A percentile compares a stretch with the other conserved stretches of the same genome.
Conservation (phyloP, 2,888 invertebrate genomes). For the Odontothrips loti region DNA sequence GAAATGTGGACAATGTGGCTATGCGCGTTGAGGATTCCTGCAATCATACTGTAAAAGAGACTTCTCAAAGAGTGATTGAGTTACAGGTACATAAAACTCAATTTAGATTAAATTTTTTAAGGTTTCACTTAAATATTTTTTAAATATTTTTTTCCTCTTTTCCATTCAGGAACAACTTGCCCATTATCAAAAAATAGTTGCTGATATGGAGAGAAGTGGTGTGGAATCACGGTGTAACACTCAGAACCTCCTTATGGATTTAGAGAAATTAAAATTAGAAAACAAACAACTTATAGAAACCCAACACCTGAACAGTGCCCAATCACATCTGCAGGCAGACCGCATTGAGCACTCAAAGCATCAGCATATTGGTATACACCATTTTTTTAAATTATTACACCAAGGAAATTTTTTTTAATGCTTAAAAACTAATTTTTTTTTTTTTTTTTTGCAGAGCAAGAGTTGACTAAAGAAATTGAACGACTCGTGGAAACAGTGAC, state of each 20-base stretch:
- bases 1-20: conserved; percentile 68
- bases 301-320: neutral
- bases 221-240: neutral
- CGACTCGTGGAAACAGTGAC: conserved; percentile 47
- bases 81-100: neutral
- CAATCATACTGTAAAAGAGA: conserved; percentile 61
- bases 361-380: neutral
- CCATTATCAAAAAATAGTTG: neutral
- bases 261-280: conserved; percentile 19
- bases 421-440: neutral
- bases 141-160: neutral
- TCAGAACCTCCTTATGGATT: neutral
- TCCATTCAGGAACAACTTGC: neutral
- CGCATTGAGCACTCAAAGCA: neutral
- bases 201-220: neutral
- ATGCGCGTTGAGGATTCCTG: conserved; percentile 72
- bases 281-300: neutral
- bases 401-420: neutral
- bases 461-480: conserved; percentile 52
- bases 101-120: neutral
- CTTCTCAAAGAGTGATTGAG: conserved; percentile 50
- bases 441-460: conserved; percentile 46
- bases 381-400: neutral
- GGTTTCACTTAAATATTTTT: neutral
- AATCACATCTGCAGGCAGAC: neutral